A percentile compares a stretch with the other conserved stretches of the same genome.
phyloP scores from a whole-genome alignment of 2,113 vertebrate species.

The Callithrix jacchus region DNA sequence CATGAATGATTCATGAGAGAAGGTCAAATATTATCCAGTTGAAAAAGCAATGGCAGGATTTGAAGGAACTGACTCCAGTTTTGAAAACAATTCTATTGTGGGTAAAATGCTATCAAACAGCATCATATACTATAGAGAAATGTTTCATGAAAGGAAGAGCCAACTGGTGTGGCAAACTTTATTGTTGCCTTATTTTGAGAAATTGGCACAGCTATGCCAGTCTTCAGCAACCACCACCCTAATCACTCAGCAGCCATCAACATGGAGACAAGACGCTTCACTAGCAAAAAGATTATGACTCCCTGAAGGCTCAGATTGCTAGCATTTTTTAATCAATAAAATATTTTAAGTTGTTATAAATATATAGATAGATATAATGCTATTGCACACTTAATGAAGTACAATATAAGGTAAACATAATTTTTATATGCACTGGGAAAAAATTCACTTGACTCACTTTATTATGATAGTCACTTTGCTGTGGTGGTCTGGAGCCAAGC shows the following conservation, averaged over 20 bases:
- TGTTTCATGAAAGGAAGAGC: neutral
- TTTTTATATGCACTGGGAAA: neutral
- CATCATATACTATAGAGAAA: neutral
- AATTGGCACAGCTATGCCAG: neutral
- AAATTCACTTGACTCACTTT: neutral
- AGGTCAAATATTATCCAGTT: neutral
- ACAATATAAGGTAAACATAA: neutral
- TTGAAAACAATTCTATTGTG: neutral
- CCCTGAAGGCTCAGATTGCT: neutral
- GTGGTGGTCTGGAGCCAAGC: neutral
- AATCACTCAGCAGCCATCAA: neutral
- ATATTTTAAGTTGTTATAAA: neutral
- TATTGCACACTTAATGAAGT: neutral
- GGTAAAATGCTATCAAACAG: neutral
- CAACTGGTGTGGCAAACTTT: neutral
- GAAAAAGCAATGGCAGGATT: neutral
- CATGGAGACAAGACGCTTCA: neutral
- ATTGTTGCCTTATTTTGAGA: neutral
- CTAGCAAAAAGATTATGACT: neutral
- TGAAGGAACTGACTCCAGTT: neutral
- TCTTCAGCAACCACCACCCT: neutral
- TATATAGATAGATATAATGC: neutral
- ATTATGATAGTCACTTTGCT: neutral
- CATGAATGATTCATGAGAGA: neutral
- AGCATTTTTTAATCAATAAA: neutral